These are phyloP conservation scores for Calephelis virginiensis DNA, from an alignment of 1,140 invertebrate species.

Conservation along the genomic window DNA sequence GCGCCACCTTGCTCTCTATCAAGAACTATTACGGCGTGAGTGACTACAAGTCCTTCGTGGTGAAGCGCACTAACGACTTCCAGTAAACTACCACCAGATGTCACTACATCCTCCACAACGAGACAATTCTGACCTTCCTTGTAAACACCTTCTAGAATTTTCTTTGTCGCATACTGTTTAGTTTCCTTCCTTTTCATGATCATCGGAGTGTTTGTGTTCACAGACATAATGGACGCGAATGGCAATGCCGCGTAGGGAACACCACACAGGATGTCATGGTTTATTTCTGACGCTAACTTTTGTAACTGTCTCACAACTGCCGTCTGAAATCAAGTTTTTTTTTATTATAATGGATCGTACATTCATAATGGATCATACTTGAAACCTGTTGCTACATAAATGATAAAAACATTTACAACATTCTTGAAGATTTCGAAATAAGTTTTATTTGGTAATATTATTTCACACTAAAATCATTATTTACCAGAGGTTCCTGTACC, in stretches of 20 bases:
- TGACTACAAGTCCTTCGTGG: conserved; percentile 85
- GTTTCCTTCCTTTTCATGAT: conserved; percentile 93
- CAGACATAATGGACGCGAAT: conserved; percentile 91
- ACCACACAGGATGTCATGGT: conserved; percentile 89
- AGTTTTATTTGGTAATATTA: too few relatives aligned
- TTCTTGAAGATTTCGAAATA: neutral
- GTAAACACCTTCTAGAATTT: conserved; percentile 95
- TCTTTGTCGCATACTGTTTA: conserved; percentile 97
- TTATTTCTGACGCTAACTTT: conserved; percentile 44
- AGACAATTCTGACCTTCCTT: conserved; percentile 88
- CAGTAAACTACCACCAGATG: conserved; percentile 94
- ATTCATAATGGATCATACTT: neutral
- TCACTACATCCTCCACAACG: conserved; percentile 98
- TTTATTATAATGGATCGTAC: neutral
- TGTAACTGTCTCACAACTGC: conserved; percentile 51
- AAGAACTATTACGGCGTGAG: conserved; percentile 91
- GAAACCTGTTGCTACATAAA: too few relatives aligned
- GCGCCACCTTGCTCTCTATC: conserved; percentile 95
- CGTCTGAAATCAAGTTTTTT: conserved; percentile 39
- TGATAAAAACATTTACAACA: conserved; percentile 18
- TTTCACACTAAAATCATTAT: too few relatives aligned
- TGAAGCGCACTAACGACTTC: conserved; percentile 90
- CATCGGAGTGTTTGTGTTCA: conserved; percentile 89
- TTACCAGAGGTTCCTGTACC: too few relatives aligned
- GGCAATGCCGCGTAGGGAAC: conserved; percentile 98